phyloP scores from a whole-genome alignment of 1,140 invertebrate species.

The Cydia splendana region DNA sequence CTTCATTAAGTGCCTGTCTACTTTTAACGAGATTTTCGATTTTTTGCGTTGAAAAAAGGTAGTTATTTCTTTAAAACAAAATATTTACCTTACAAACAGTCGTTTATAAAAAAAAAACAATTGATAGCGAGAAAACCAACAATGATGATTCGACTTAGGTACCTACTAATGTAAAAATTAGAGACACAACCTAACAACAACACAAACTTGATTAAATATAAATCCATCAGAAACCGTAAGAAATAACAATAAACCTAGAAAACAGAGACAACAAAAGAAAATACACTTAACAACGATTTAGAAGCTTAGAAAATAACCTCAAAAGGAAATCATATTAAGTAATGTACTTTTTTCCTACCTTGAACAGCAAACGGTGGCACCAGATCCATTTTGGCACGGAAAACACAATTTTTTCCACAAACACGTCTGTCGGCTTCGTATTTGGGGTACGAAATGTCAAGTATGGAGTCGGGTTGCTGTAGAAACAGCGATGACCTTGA shows the following conservation, averaged over 20 bases:
- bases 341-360: constrained; percentile 38
- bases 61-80: too few species aligned
- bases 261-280: neutral
- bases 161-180: neutral
- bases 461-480: constrained; percentile 24
- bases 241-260: neutral
- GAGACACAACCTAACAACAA: constrained; percentile 22
- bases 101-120: too few species aligned
- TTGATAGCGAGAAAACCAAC: neutral
- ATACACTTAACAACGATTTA: neutral
- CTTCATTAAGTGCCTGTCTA: too few species aligned
- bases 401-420: constrained; percentile 32
- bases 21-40: too few species aligned
- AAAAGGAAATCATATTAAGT: neutral
- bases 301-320: neutral
- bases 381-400: constrained; percentile 44
- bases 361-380: constrained; percentile 49
- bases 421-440: constrained; percentile 10
- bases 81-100: too few species aligned
- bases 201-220: neutral
- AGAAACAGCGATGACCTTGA: constrained; percentile 74
- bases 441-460: neutral
- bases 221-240: neutral
- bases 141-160: neutral
- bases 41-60: too few species aligned